These are phyloP conservation scores for Leptura quadrifasciata DNA, from an alignment of 2,888 invertebrate species.

Conservation along the genomic window DNA sequence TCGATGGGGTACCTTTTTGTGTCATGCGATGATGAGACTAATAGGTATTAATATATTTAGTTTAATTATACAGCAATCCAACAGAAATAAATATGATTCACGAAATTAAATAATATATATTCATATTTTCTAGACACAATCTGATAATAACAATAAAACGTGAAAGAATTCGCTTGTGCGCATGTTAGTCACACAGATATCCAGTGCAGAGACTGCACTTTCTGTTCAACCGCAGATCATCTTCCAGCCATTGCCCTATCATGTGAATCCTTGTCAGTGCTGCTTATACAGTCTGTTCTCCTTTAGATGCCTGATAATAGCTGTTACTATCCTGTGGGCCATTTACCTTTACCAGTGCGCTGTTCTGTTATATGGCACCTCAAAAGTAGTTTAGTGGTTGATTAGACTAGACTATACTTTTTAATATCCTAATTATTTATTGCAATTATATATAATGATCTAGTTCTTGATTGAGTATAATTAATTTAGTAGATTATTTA, in stretches of 20 bases:
- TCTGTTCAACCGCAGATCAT: conserved; percentile 41
- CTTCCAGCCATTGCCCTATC: conserved; percentile 47
- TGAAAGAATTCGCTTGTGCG: conserved; percentile 52
- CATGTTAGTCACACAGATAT: conserved; percentile 34
- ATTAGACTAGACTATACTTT: conserved; percentile 18
- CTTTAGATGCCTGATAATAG: conserved; percentile 15
- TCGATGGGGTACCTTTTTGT: no score
- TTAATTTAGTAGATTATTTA: neutral
- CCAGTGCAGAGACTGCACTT: conserved; percentile 47
- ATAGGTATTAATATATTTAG: neutral
- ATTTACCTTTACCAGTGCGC: conserved; percentile 16
- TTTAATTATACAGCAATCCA: neutral
- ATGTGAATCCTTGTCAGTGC: conserved; percentile 36
- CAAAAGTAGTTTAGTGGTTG: conserved; percentile 18
- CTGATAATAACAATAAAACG: conserved; percentile 41
- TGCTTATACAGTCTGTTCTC: conserved; percentile 21
- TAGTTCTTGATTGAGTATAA: conserved; percentile 10
- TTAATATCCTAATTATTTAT: conserved; percentile 5
- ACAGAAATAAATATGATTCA: conserved; percentile 1
- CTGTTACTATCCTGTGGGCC: conserved; percentile 5
- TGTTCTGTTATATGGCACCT: neutral
- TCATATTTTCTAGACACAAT: conserved; percentile 29
- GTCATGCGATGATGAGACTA: no score
- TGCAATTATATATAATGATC: conserved; percentile 2
- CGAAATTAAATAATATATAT: conserved; percentile 5